Conservation (phyloP, 2,113 vertebrate genomes). For the Cottus gobio region DNA sequence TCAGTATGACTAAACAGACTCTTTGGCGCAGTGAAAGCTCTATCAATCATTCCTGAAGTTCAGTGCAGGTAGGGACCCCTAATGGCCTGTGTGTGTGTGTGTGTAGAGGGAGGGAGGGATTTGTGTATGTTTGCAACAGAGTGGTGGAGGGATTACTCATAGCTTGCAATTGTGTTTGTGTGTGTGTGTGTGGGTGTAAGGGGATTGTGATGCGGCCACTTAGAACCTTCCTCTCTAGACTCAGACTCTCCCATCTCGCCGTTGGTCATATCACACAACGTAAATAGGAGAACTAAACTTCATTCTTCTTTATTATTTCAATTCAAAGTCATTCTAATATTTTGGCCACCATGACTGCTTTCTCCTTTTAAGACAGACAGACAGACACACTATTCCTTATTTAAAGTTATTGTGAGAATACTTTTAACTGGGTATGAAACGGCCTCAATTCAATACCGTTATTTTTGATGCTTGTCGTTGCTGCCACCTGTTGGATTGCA, state of each 20-base stretch:
- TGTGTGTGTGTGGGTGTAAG: not conserved
- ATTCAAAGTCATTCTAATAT: not conserved
- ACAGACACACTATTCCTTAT: not conserved
- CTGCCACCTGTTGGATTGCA: too few species aligned
- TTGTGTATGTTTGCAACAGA: conserved; percentile 21
- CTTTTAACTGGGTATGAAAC: too few species aligned
- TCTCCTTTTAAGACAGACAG: not conserved
- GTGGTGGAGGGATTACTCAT: conserved; percentile 40
- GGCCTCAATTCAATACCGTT: too few species aligned
- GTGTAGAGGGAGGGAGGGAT: not conserved
- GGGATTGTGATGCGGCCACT: conserved; percentile 1
- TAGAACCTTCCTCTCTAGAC: not conserved
- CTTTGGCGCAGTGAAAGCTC: conserved; percentile 63
- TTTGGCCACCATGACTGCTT: not conserved
- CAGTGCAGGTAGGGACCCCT: conserved; percentile 51
- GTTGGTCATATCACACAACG: conserved; percentile 3
- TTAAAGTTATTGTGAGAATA: too few species aligned
- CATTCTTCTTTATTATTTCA: not conserved
- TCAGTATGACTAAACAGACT: conserved; percentile 67
- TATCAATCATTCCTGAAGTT: conserved; percentile 66
- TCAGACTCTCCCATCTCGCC: conserved; percentile 4
- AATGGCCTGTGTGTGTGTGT: conserved; percentile 52
- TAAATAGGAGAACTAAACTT: too few species aligned
- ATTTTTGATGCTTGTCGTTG: too few species aligned
- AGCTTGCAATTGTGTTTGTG: not conserved